A percentile compares a stretch with the other conserved stretches of the same genome.
Evolutionary conservation across 2,113 vertebrate species (phyloP).

Genomic region (Merops nubicus): DNA sequence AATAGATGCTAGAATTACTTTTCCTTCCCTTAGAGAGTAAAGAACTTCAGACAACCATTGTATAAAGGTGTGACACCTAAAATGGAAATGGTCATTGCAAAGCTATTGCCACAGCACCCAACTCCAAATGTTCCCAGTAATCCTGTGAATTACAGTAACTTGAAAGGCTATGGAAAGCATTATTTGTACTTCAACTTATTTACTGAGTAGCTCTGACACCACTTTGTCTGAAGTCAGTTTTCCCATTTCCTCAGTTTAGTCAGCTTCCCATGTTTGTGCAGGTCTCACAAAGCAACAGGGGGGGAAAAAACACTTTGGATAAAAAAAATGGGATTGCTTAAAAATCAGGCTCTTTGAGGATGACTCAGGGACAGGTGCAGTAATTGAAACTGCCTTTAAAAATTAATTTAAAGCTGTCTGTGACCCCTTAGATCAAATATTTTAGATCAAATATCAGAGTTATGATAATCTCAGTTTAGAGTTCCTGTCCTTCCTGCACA

Average conservation of each 20-base stretch:
- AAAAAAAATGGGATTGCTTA: not conserved
- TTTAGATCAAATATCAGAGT: not conserved
- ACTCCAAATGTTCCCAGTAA: not conserved
- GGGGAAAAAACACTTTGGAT: not conserved
- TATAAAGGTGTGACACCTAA: not conserved
- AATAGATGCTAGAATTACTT: not conserved
- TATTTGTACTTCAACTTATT: not conserved
- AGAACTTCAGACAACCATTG: not conserved
- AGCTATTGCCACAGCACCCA: not conserved
- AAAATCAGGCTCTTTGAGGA: not conserved
- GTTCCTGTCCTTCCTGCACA: not conserved
- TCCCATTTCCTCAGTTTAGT: slow-evolving; percentile 59
- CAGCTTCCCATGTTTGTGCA: slow-evolving; percentile 54
- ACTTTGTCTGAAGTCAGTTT: not conserved
- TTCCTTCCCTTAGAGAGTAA: not conserved
- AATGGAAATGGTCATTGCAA: not conserved
- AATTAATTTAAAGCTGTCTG: not conserved
- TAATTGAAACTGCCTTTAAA: not conserved
- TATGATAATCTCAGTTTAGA: not conserved
- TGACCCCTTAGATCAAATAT: not conserved
- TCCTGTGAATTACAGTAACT: not conserved
- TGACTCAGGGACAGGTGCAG: slow-evolving; percentile 9
- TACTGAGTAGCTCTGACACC: not conserved
- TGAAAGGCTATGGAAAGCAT: not conserved
- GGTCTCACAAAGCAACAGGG: not conserved